Percentiles rank a stretch among this genome's conserved stretches.
Evolutionary conservation across 1,140 invertebrate species (phyloP).

Genomic region (Drosophila nigrodunni): DNA sequence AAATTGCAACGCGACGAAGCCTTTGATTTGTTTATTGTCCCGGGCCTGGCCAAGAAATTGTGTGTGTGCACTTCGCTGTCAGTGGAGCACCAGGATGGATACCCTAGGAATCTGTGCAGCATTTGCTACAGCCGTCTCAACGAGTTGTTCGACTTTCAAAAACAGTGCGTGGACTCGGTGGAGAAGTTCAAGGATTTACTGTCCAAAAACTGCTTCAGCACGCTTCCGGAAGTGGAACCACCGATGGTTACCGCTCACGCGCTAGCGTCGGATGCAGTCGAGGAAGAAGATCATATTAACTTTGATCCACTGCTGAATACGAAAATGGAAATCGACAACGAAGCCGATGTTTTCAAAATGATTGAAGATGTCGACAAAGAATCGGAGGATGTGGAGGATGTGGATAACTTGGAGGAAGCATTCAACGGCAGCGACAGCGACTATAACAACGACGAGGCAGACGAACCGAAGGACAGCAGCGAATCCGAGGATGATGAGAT

Average conservation of each 20-base stretch:
- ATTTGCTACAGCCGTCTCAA: conserved; percentile 66
- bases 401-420: conserved; percentile 11
- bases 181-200: conserved; percentile 72
- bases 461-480: conserved; percentile 63
- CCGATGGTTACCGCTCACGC: conserved; percentile 36
- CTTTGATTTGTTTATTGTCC: conserved; percentile 70
- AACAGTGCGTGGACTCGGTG: conserved; percentile 67
- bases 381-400: conserved; percentile 38
- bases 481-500: conserved; percentile 62
- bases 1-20: conserved; percentile 50
- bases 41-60: conserved; percentile 74
- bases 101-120: conserved; percentile 67
- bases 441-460: conserved; percentile 47
- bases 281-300: background rate
- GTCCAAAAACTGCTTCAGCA: conserved; percentile 18
- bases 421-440: conserved; percentile 46
- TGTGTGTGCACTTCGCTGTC: conserved; percentile 72
- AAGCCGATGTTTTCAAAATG: conserved; percentile 81
- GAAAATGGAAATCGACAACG: conserved; percentile 78
- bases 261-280: conserved; percentile 14
- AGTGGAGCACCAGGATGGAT: conserved; percentile 74
- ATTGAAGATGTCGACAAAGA: conserved; percentile 70
- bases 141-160: conserved; percentile 75
- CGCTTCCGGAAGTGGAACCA: conserved; percentile 15
- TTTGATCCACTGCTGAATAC: conserved; percentile 37